Percentiles rank a stretch among this genome's conserved stretches.
These are phyloP conservation scores for Pyrgilauda ruficollis DNA, from an alignment of 2,113 vertebrate genomes.

Conservation along the genomic window DNA sequence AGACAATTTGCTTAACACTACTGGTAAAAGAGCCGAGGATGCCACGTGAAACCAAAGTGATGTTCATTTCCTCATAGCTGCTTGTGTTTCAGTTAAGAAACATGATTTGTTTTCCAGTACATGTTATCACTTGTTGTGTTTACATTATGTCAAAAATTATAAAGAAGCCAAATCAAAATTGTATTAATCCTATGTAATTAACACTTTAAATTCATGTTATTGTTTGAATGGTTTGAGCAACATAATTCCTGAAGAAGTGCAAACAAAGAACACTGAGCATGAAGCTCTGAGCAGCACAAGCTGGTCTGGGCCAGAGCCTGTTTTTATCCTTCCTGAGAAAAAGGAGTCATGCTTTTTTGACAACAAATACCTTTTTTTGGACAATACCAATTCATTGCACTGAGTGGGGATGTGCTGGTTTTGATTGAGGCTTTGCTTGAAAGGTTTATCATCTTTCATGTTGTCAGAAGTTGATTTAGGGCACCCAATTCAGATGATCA, in stretches of 20 bases:
- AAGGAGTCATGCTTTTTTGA: neutral
- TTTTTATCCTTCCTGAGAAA: neutral
- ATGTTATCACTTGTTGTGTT: slow-evolving; percentile 23
- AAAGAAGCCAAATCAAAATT: slow-evolving; percentile 3
- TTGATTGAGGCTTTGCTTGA: neutral
- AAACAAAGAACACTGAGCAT: neutral
- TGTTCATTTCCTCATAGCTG: slow-evolving; percentile 4
- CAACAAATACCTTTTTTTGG: neutral
- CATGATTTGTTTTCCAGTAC: neutral
- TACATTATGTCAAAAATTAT: neutral
- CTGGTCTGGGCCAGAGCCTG: neutral
- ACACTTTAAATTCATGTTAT: neutral
- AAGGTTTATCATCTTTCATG: neutral
- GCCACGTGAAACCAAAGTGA: neutral
- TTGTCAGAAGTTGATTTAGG: neutral
- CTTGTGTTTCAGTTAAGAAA: slow-evolving; percentile 2
- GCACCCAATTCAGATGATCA: neutral
- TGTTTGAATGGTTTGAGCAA: slow-evolving; percentile 7
- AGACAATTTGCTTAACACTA: neutral
- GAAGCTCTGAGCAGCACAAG: neutral
- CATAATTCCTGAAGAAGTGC: neutral
- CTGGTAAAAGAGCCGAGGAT: neutral
- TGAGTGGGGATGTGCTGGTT: neutral
- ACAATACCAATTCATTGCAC: neutral
- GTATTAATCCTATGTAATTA: neutral